Conservation (phyloP, 2,113 vertebrate species). For the Epinephelus moara region DNA sequence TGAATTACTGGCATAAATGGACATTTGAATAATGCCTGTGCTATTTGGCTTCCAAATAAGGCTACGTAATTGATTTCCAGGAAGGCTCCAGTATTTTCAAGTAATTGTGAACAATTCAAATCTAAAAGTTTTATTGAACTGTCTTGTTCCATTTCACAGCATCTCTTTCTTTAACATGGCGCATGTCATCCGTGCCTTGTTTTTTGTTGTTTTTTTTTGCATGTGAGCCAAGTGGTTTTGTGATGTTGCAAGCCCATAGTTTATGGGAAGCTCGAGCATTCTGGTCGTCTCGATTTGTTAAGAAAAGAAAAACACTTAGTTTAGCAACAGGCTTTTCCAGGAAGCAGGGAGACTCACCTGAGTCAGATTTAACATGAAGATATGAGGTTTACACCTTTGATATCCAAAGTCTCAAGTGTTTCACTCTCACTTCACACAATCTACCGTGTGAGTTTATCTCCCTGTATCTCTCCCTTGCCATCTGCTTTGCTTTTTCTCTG, state of each 20-base stretch:
- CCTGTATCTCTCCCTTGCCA: not conserved
- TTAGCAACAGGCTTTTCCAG: conserved; percentile 72
- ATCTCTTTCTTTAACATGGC: not conserved
- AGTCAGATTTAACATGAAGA: conserved; percentile 69
- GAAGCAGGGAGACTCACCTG: conserved; percentile 73
- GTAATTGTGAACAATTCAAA: not conserved
- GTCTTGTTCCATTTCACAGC: too few species aligned
- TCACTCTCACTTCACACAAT: conserved; percentile 67
- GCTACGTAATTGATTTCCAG: conserved; percentile 45
- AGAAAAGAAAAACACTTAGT: conserved; percentile 19
- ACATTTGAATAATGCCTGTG: conserved; percentile 54
- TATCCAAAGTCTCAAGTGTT: conserved; percentile 54
- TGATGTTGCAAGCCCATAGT: conserved; percentile 36
- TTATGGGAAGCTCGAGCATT: conserved; percentile 69
- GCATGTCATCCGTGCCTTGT: not conserved
- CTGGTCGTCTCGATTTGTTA: conserved; percentile 60
- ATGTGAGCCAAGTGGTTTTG: conserved; percentile 18
- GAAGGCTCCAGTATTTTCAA: conserved; percentile 22
- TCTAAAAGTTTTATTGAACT: not conserved
- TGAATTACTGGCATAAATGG: conserved; percentile 63
- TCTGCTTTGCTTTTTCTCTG: conserved; percentile 16
- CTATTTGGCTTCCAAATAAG: conserved; percentile 63
- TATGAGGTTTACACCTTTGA: conserved; percentile 53
- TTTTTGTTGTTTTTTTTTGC: conserved; percentile 1
- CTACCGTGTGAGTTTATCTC: conserved; percentile 34